A percentile compares a stretch with the other conserved stretches of the same genome.
phyloP scores from a whole-genome alignment of 2,113 vertebrate genomes.

The Oriolus oriolus region DNA sequence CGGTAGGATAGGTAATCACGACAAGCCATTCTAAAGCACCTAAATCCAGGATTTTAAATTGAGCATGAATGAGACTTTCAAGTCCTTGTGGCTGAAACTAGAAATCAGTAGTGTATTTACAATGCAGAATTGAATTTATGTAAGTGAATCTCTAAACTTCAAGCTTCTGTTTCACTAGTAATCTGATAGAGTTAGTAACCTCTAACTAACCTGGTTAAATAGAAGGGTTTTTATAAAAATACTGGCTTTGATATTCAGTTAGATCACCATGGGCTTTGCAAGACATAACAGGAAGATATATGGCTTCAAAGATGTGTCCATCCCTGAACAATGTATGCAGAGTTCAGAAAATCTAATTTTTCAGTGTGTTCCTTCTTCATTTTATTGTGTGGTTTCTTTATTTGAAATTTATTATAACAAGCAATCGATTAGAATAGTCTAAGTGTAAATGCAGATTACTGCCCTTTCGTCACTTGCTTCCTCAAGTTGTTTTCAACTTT shows the following conservation, averaged over 20 bases:
- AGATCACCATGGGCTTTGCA: not conserved
- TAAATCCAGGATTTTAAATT: conserved; percentile 20
- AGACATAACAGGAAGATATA: not conserved
- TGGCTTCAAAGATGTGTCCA: not conserved
- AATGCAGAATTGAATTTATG: too few relatives aligned
- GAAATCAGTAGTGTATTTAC: not conserved
- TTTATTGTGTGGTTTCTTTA: not conserved
- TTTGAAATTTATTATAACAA: not conserved
- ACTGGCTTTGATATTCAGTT: not conserved
- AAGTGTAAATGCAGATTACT: not conserved
- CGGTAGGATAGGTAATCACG: conserved; percentile 42
- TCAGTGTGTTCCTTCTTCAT: not conserved
- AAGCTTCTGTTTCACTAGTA: too few relatives aligned
- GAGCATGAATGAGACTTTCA: conserved; percentile 3
- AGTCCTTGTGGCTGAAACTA: not conserved
- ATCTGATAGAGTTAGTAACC: too few relatives aligned
- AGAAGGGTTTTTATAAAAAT: not conserved
- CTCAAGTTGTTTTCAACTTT: not conserved
- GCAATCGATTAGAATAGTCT: not conserved
- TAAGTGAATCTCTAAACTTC: too few relatives aligned
- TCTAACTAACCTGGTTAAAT: too few relatives aligned
- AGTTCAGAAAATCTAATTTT: not conserved
- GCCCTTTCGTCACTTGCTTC: not conserved
- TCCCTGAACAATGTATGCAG: not conserved
- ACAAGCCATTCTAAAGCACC: conserved; percentile 25